Evolutionary conservation across 2,113 vertebrate genomes (phyloP).

Genomic region (Calidris pygmaea): DNA sequence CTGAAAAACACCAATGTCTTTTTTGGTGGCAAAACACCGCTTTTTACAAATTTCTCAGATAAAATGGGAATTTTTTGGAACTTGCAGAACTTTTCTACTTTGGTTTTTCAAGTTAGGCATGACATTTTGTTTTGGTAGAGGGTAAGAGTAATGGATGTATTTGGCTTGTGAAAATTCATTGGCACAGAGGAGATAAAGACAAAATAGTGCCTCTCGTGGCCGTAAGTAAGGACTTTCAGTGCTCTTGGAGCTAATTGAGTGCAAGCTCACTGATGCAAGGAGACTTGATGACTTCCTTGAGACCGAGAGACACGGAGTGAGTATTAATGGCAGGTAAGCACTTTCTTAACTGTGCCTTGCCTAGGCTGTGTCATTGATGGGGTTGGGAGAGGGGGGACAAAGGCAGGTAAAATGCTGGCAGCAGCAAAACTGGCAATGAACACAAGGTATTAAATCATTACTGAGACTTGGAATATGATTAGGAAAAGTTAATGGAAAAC

Average conservation of each 20-base stretch:
- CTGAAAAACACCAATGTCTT: background rate
- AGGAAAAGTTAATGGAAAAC: constrained; percentile 65
- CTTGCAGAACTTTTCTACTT: background rate
- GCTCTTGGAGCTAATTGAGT: background rate
- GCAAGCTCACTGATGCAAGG: background rate
- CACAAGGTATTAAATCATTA: constrained; percentile 57
- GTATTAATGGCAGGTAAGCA: background rate
- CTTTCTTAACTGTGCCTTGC: background rate
- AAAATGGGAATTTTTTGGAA: background rate
- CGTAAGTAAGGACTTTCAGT: background rate
- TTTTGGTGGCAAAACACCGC: background rate
- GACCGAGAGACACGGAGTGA: accelerated
- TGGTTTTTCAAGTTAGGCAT: background rate
- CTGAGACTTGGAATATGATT: constrained; percentile 60
- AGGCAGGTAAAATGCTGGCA: constrained; percentile 13
- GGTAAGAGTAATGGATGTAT: background rate
- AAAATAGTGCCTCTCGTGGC: background rate
- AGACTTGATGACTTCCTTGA: background rate
- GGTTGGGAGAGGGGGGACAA: background rate
- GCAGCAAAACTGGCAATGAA: constrained; percentile 33
- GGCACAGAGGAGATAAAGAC: background rate
- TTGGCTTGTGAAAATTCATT: background rate
- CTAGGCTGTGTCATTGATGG: background rate
- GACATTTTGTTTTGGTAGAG: background rate
- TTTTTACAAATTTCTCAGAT: background rate